phyloP scores from a whole-genome alignment of 2,113 vertebrate genomes.

The Syngnathus scovelli region DNA sequence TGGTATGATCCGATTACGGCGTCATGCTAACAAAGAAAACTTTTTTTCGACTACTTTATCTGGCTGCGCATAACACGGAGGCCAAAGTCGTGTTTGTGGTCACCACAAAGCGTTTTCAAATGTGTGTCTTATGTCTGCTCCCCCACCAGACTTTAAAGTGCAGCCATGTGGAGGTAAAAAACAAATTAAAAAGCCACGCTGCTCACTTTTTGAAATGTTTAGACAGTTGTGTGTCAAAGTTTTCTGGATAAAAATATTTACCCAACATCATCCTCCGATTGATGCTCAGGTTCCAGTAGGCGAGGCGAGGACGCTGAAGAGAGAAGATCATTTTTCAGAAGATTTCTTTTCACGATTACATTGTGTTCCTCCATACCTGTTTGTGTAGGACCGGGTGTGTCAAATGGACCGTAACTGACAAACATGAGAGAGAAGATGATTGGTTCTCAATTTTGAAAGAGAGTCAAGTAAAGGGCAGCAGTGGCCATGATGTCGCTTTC shows the following conservation, averaged over 20 bases:
- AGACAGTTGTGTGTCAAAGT: conserved; percentile 17
- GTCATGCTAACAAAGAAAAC: too few species aligned
- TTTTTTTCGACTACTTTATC: conserved; percentile 40
- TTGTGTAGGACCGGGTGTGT: too few species aligned
- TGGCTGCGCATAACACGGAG: conserved; percentile 26
- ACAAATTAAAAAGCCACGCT: conserved; percentile 7
- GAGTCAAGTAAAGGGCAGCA: too few species aligned
- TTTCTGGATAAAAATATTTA: conserved; percentile 48
- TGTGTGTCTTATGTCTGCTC: conserved; percentile 45
- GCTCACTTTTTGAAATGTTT: conserved; percentile 5
- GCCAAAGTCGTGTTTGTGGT: conserved; percentile 41
- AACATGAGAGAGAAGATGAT: too few species aligned
- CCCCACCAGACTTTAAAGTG: conserved; percentile 24
- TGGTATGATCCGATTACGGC: too few species aligned
- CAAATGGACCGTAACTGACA: too few species aligned
- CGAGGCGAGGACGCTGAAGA: conserved; percentile 20
- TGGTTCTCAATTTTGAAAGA: too few species aligned
- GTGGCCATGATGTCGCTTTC: not conserved
- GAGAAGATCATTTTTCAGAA: conserved; percentile 3
- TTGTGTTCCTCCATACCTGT: too few species aligned
- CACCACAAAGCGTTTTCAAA: conserved; percentile 56
- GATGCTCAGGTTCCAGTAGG: conserved; percentile 25
- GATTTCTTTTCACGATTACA: not conserved
- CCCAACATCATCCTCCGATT: conserved; percentile 42
- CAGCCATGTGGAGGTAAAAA: conserved; percentile 16